Evolutionary conservation across 1,140 invertebrate genomes (phyloP).

Genomic region (Chelonus insularis): DNA sequence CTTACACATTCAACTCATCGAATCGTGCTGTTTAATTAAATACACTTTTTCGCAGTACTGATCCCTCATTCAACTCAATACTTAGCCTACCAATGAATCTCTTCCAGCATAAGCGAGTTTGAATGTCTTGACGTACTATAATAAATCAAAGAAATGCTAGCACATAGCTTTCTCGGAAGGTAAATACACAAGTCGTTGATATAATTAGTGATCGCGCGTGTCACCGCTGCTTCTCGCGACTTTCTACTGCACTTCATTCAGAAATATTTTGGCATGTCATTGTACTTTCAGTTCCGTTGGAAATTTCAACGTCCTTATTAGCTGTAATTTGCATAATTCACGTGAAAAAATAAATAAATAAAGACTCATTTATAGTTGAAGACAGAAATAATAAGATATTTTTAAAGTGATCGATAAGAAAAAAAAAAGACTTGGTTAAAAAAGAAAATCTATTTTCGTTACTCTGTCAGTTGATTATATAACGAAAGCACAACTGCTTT

Average conservation of each 20-base stretch:
- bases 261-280: neutral
- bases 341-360: too few relatives aligned
- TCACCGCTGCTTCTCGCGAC: slow-evolving; percentile 10
- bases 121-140: neutral
- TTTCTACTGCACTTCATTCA: neutral
- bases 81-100: slow-evolving; percentile 24
- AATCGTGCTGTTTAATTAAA: slow-evolving; percentile 46
- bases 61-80: slow-evolving; percentile 4
- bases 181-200: slow-evolving; percentile 41
- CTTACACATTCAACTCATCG: slow-evolving; percentile 10
- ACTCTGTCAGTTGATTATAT: slow-evolving; percentile 1
- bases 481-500: slow-evolving; percentile 43
- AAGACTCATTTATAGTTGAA: too few relatives aligned
- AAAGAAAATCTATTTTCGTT: neutral
- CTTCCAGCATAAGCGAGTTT: neutral
- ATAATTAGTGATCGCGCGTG: slow-evolving; percentile 49
- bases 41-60: slow-evolving; percentile 45
- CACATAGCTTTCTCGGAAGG: slow-evolving; percentile 45
- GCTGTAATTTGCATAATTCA: neutral
- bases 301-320: slow-evolving; percentile 11
- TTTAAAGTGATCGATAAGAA: too few relatives aligned
- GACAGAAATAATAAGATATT: too few relatives aligned
- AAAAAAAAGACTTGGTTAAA: too few relatives aligned
- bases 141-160: neutral
- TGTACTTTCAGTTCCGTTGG: neutral